Conservation (phyloP, 2,888 invertebrate genomes). For the Carpatolechia fugitivella region DNA sequence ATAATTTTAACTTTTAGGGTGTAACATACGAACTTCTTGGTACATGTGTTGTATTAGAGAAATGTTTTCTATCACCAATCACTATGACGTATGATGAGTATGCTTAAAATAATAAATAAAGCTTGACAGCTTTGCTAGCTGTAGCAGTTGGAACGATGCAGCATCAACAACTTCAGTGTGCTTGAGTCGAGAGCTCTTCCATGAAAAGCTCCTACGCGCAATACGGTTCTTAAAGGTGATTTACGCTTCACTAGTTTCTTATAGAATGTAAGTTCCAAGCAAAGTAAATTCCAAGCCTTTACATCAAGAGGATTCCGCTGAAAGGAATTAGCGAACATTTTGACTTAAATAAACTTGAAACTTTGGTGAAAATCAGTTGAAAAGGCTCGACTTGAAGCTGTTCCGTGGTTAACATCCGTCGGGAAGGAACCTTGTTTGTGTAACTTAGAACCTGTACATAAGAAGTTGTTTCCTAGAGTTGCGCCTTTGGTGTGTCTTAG, state of each 20-base stretch:
- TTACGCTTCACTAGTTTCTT: conserved; percentile 46
- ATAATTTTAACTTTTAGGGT: not conserved
- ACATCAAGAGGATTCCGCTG: not conserved
- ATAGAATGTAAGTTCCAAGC: conserved; percentile 1
- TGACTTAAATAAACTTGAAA: conserved; percentile 3
- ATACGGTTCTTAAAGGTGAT: conserved; percentile 52
- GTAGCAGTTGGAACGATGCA: conserved; percentile 16
- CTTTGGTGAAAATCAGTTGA: conserved; percentile 1
- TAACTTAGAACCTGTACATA: not conserved
- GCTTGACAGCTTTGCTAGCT: not conserved
- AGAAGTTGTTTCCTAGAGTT: not conserved
- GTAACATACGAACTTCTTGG: too few species aligned
- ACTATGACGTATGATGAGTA: too few species aligned
- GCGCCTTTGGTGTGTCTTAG: not conserved
- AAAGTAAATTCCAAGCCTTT: conserved; percentile 9
- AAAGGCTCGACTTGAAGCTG: conserved; percentile 4
- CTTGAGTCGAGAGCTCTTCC: conserved; percentile 58
- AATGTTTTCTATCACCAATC: too few species aligned
- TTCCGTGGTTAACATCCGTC: conserved; percentile 5
- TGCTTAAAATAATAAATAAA: too few species aligned
- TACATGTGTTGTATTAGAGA: too few species aligned
- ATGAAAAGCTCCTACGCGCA: conserved; percentile 59
- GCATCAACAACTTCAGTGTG: conserved; percentile 50
- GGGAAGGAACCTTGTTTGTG: not conserved
- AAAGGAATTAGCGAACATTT: conserved; percentile 6